Evolutionary conservation across 2,113 vertebrate species (phyloP).

Genomic region (Silurus meridionalis): DNA sequence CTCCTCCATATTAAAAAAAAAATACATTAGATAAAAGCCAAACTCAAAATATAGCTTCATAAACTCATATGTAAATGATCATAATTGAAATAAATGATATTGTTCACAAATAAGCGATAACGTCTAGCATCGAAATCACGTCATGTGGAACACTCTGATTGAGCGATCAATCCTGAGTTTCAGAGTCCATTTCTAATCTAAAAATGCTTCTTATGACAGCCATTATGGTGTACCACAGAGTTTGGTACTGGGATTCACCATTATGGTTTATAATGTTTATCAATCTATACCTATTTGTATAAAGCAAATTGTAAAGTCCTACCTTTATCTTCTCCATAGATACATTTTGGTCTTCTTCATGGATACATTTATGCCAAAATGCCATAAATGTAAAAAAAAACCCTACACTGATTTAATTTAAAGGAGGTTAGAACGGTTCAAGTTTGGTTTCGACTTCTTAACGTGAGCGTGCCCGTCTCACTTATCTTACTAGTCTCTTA

Average conservation of each 20-base stretch:
- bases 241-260: neutral
- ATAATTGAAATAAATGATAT: neutral
- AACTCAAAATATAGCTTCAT: neutral
- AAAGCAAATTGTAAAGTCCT: neutral
- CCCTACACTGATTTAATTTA: no score
- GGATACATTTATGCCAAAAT: no score
- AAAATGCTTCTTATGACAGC: neutral
- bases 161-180: neutral
- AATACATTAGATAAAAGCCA: neutral
- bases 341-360: no score
- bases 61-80: neutral
- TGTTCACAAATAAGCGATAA: neutral
- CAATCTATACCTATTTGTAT: neutral
- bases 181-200: neutral
- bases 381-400: no score
- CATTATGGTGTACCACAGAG: slow-evolving; percentile 18
- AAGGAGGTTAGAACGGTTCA: no score
- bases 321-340: no score
- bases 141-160: no score
- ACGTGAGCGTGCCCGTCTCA: no score
- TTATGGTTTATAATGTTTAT: neutral
- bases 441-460: no score
- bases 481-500: no score
- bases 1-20: neutral
- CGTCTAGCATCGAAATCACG: neutral